Evolutionary conservation across 1,140 invertebrate genomes (phyloP).

Genomic region (Pseudoatta argentina): DNA sequence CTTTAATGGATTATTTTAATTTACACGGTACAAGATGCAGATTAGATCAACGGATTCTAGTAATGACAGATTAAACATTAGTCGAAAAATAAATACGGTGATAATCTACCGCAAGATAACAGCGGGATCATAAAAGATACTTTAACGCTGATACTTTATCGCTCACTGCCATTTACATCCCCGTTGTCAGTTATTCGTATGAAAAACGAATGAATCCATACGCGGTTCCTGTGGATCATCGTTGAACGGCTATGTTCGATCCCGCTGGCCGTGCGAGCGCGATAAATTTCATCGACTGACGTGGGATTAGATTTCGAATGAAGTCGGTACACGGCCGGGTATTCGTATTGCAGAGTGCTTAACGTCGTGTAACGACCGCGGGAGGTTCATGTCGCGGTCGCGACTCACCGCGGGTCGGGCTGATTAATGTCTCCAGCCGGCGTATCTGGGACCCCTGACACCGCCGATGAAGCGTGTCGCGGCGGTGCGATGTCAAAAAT

Average conservation of each 20-base stretch:
- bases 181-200: background rate
- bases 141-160: slow-evolving; percentile 5
- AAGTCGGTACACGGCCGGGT: slow-evolving; percentile 64
- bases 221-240: slow-evolving; percentile 14
- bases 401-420: slow-evolving; percentile 56
- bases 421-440: slow-evolving; percentile 66
- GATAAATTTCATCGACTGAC: slow-evolving; percentile 67
- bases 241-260: background rate
- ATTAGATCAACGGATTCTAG: slow-evolving; percentile 33
- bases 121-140: slow-evolving; percentile 24
- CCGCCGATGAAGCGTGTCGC: slow-evolving; percentile 38
- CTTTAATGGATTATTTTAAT: slow-evolving; percentile 31
- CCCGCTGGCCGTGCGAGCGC: slow-evolving; percentile 21
- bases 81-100: slow-evolving; percentile 42
- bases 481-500: slow-evolving; percentile 7
- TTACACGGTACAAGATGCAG: slow-evolving; percentile 34
- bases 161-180: slow-evolving; percentile 9
- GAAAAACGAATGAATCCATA: slow-evolving; percentile 52
- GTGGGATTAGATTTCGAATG: slow-evolving; percentile 68
- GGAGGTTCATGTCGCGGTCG: slow-evolving; percentile 61
- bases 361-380: slow-evolving; percentile 69
- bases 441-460: slow-evolving; percentile 52
- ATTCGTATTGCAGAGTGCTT: slow-evolving; percentile 50
- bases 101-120: slow-evolving; percentile 41
- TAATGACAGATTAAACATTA: slow-evolving; percentile 22